A percentile compares a stretch with the other conserved stretches of the same genome.
Conservation (phyloP, 2,113 vertebrate genomes). For the Budorcas taxicolor region DNA sequence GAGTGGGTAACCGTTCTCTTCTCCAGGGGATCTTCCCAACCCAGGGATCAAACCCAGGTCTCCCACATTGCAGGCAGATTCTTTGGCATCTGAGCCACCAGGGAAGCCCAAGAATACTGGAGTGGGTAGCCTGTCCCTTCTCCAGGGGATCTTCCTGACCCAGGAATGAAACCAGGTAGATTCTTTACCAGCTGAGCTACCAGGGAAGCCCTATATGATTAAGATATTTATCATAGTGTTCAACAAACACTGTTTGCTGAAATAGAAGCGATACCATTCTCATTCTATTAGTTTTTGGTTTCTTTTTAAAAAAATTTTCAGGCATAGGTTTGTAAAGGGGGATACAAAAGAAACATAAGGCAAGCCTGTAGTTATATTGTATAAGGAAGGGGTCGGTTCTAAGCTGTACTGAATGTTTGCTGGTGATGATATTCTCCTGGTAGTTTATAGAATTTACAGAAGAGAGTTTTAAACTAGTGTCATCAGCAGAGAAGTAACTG, state of each 20-base stretch:
- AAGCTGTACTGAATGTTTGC: not conserved
- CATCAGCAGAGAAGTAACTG: not conserved
- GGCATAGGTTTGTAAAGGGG: not conserved
- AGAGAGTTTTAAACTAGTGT: not conserved
- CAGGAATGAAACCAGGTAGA: not conserved
- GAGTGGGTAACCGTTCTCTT: not conserved
- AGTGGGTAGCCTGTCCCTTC: not conserved
- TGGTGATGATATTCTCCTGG: not conserved
- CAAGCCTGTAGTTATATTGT: not conserved
- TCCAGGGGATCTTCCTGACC: not conserved
- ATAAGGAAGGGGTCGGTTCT: not conserved
- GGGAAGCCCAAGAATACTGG: not conserved
- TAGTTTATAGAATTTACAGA: constrained; percentile 5
- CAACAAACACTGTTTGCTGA: not conserved
- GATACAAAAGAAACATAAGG: not conserved
- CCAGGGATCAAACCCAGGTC: not conserved
- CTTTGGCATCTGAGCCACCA: not conserved
- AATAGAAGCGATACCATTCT: not conserved
- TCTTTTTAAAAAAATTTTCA: not conserved
- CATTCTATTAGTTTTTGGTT: not conserved
- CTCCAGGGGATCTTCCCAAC: not conserved
- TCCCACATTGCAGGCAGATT: not conserved
- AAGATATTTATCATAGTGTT: not conserved
- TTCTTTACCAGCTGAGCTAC: not conserved
- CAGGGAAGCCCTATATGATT: not conserved